Evolutionary conservation across 2,797 vertebrate genomes (phyloP).

Genomic region (Sebastes steindachneri): DNA sequence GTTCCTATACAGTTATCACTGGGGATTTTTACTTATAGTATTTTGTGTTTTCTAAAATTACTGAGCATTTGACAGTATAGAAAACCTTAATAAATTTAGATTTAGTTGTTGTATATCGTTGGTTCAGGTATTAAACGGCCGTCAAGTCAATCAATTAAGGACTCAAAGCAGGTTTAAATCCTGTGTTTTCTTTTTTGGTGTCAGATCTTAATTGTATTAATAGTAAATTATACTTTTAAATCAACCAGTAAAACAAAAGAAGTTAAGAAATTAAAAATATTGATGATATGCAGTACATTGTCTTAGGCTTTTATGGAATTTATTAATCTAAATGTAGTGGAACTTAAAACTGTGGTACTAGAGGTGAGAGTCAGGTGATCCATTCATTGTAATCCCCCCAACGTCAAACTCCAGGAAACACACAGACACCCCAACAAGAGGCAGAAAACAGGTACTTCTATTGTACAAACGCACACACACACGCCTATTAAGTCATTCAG

Average conservation of each 20-base stretch:
- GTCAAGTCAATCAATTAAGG: neutral
- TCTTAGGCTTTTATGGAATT: neutral
- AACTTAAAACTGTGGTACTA: neutral
- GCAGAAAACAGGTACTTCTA: constrained; percentile 33
- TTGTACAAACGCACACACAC: constrained; percentile 11
- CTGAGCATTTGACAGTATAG: neutral
- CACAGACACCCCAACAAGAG: neutral
- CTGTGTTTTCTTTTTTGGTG: neutral
- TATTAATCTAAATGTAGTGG: neutral
- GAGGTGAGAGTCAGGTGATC: neutral
- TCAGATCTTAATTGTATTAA: neutral
- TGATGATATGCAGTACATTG: neutral
- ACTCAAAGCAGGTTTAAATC: neutral
- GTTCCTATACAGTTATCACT: neutral
- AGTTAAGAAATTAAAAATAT: too few species aligned
- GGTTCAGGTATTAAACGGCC: neutral
- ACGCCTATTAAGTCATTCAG: constrained; percentile 27
- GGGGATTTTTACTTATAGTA: neutral
- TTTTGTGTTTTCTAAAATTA: neutral
- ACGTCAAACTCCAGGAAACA: neutral
- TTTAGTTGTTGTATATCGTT: too few species aligned
- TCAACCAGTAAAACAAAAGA: neutral
- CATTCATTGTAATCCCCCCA: neutral
- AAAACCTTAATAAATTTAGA: neutral
- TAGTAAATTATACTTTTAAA: neutral